These are phyloP conservation scores for Sericinus montela DNA, from an alignment of 2,888 invertebrate species.

Conservation along the genomic window DNA sequence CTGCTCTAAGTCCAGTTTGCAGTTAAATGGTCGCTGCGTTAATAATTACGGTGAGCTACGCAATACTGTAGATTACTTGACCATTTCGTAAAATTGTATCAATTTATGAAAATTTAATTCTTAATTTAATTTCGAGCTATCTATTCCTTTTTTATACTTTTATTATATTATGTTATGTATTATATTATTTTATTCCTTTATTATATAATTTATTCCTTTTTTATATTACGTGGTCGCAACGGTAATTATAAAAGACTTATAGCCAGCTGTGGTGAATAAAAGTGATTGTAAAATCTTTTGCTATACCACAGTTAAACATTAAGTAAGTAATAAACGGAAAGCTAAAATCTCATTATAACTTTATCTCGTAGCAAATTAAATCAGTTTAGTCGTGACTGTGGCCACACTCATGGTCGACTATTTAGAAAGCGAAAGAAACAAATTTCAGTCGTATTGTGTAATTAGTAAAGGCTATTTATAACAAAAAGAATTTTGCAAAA, in stretches of 20 bases:
- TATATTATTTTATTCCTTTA: no score
- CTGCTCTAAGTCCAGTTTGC: slow-evolving; percentile 6
- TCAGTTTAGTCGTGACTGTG: slow-evolving; percentile 53
- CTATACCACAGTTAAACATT: no score
- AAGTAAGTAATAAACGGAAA: slow-evolving; percentile 19
- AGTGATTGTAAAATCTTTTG: no score
- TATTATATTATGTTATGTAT: no score
- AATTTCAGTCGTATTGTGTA: slow-evolving; percentile 53
- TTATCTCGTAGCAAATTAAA: slow-evolving; percentile 46
- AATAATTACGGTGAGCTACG: slow-evolving; percentile 14
- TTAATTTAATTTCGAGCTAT: neutral
- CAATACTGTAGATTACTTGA: neutral
- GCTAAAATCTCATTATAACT: slow-evolving; percentile 34
- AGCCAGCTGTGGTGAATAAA: no score
- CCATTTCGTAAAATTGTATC: slow-evolving; percentile 16
- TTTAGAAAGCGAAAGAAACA: slow-evolving; percentile 70
- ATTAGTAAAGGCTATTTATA: slow-evolving; percentile 40
- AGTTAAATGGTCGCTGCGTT: slow-evolving; percentile 3
- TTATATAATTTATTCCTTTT: no score
- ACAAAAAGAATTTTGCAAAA: slow-evolving; percentile 39
- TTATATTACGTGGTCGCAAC: no score
- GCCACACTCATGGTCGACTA: slow-evolving; percentile 70
- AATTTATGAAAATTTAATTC: neutral
- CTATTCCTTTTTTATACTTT: no score
- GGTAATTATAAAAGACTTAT: no score